Evolutionary conservation across 2,797 vertebrate genomes (phyloP), one percentile per base, ranked within the genome.

Genomic region (Thunnus albacares): DNA sequence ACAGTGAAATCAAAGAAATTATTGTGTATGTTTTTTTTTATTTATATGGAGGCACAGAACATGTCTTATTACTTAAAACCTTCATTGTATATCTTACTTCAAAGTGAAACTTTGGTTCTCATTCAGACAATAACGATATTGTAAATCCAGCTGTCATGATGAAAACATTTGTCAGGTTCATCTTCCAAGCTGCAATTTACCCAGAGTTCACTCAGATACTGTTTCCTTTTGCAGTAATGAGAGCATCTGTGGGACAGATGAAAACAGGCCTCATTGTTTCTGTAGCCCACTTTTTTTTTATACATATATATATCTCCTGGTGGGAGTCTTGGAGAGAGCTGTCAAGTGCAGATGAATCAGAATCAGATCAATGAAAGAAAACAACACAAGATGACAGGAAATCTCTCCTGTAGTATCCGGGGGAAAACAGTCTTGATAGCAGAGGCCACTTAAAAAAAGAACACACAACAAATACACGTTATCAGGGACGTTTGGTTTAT

Each of bases 41-140:
- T 49, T 18, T 18, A 17, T n/a, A 51, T 20, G 26, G 81, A 93
- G 90, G 90, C 92, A 93, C 91, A 73, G 47, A 84, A 60, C 45
- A 67, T 51, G 66, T 79, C 80, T 33, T 22, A 52, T 79, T 5
- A 55, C 35, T 66, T 84, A 24, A 64, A 67, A 63, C 14, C 38
- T n/a, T 57, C 47, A 65, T 26, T 15, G 24, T 8, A 18, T 11
- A 47, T 68, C 22, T 55, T 30, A 69, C 26, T 35, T 53, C 61
- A 14, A 80, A 72, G 47, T 53, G 41, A 53, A 28, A 15, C 30
- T 49, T 38, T 58, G 67, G 55, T 61, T 79, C 63, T 60, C 58
- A 75, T 60, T 45, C 59, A 66, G 26, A 80, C 43, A 65, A 56
- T 66, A 69, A 28, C 15, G 52, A 35, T 55, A 58, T n/a, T 71